Base-by-base conservation (phyloP, 2,888 invertebrate species). In the Eupithecia tripunctaria region DNA sequence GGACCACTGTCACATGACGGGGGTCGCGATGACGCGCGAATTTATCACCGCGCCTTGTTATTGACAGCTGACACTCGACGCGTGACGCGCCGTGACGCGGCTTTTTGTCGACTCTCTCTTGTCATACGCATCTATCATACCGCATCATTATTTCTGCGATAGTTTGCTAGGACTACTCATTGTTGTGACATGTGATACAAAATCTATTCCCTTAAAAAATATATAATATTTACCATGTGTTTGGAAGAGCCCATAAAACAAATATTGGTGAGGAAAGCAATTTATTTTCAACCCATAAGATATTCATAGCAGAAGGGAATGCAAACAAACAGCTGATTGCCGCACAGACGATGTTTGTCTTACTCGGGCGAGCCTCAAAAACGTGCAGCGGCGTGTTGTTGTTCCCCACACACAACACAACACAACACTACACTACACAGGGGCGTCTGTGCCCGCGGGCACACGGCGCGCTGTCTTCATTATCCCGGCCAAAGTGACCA, bases 401-500 rank as follows among this genome's bases (percentile, higher is more conserved):
- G 21, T 51, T 21, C 47, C 80, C 78, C 75, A 73, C 78, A 79
- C 79, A 21, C n/a, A 7, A 15, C 47, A 51, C 21, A 21, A 21
- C 78, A 36, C 32, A 32, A 7, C 32, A 29, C 29, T 5, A 29
- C 29, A 81, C 79, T 5, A 29, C 29, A 81, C 79, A 82, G 78
- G 83, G 84, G 83, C 77, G 79, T 77, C 73, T 73, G 76, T 79
- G 60, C 85, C 86, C 64, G 79, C 82, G 71, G 82, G 83, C 85
- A 10, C 56, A 25, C 25, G 36, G 60, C 78, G 75, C 74, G 83
- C 81, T 88, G 89, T 89, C 88, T 89, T 89, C 89, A 90, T 90
- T 89, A 89, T 84, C 78, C 88, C 78, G 82, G 83, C 76, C 85
- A 88, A 89, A 91, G 88, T 89, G 90, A 90, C 90, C 90, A 91